Conservation (phyloP, 1,140 invertebrate species). For the Polypedilum vanderplanki region DNA sequence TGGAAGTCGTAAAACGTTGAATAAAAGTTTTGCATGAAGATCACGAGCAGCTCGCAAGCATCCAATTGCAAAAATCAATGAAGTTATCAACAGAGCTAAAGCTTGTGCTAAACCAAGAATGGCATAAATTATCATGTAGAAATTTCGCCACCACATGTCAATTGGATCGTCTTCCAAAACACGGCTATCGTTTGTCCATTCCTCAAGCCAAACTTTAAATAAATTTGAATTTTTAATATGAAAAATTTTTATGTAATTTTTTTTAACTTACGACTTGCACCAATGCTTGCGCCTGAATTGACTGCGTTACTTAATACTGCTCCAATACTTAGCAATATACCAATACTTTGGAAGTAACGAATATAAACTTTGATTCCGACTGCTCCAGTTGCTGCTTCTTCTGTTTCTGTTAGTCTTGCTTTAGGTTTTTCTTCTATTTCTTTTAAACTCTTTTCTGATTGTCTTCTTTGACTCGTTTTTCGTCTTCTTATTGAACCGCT, state of each 20-base stretch:
- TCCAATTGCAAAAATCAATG: constrained; percentile 44
- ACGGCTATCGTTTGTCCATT: neutral
- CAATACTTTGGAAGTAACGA: constrained; percentile 23
- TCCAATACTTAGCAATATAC: neutral
- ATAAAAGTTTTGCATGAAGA: constrained; percentile 61
- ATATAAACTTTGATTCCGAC: neutral
- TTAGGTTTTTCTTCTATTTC: neutral
- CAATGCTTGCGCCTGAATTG: neutral
- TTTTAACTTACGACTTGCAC: neutral
- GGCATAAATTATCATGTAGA: neutral
- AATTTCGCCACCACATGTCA: neutral
- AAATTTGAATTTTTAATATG: neutral
- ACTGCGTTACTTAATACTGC: neutral
- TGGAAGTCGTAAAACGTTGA: constrained; percentile 62
- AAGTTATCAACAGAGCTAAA: neutral
- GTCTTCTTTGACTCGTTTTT: neutral
- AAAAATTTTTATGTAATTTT: neutral
- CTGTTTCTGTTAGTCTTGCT: neutral
- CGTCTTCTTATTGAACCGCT: neutral
- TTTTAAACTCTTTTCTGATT: neutral
- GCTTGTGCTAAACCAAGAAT: neutral
- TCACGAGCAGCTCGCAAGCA: constrained; percentile 60
- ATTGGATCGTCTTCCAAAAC: neutral
- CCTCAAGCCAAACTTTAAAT: neutral
- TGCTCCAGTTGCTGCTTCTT: neutral